phyloP scores from a whole-genome alignment of 2,113 vertebrate genomes.

The Felis catus region F.catus_Fca126_mat1.0 CM031412.1:145935501-145936000 shows the following conservation, averaged over 20 bases:
- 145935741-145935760: not conserved
- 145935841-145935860: constrained; percentile 19
- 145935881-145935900: not conserved
- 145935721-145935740: not conserved
- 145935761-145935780: not conserved
- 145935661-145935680: not conserved
- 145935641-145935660: not conserved
- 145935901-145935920: not conserved
- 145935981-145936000: not conserved
- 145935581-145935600: not conserved
- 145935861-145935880: not conserved
- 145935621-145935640: not conserved
- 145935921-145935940: not conserved
- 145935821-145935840: not conserved
- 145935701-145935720: not conserved
- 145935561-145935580: not conserved
- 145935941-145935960: not conserved
- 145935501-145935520: not conserved
- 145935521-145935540: not conserved
- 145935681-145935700: not conserved
- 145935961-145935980: not conserved
- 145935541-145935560: not conserved
- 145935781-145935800: not conserved
- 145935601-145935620: not conserved
- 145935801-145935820: not conserved